Percentiles rank a stretch among this genome's conserved stretches.
Evolutionary conservation across 2,113 vertebrate genomes (phyloP).

Genomic region (Psilopsiagon aymara): DNA sequence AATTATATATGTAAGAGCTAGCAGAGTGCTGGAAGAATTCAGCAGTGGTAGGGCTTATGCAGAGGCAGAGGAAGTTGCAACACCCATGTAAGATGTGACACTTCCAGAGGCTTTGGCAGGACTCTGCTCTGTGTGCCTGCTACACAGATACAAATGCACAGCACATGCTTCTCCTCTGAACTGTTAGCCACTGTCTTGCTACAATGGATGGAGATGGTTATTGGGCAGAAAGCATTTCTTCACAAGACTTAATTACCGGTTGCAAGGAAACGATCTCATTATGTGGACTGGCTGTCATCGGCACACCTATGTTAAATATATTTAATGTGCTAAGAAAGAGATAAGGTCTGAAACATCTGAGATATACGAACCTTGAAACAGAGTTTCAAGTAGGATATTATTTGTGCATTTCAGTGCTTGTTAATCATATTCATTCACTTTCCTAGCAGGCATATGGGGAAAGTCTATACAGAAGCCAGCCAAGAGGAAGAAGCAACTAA

Average conservation of each 20-base stretch:
- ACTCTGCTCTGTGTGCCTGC: not conserved
- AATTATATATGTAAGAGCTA: constrained; percentile 8
- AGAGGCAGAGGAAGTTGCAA: constrained; percentile 60
- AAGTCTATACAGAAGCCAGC: constrained; percentile 67
- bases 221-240: not conserved
- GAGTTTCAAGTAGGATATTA: constrained; percentile 33
- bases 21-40: constrained; percentile 27
- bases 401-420: constrained; percentile 53
- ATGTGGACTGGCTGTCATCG: not conserved
- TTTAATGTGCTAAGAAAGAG: not conserved
- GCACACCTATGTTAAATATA: not conserved
- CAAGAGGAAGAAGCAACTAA: constrained; percentile 73
- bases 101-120: constrained; percentile 62
- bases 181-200: constrained; percentile 27
- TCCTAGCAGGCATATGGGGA: constrained; percentile 62
- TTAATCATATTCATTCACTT: constrained; percentile 62
- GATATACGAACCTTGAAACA: not conserved
- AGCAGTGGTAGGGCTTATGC: constrained; percentile 32
- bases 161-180: constrained; percentile 5
- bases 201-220: not conserved
- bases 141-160: constrained; percentile 16
- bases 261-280: not conserved
- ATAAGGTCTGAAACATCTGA: not conserved
- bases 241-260: not conserved
- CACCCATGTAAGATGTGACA: constrained; percentile 59